Evolutionary conservation across 2,888 invertebrate species (phyloP).

Genomic region (Panopea generosa): DNA sequence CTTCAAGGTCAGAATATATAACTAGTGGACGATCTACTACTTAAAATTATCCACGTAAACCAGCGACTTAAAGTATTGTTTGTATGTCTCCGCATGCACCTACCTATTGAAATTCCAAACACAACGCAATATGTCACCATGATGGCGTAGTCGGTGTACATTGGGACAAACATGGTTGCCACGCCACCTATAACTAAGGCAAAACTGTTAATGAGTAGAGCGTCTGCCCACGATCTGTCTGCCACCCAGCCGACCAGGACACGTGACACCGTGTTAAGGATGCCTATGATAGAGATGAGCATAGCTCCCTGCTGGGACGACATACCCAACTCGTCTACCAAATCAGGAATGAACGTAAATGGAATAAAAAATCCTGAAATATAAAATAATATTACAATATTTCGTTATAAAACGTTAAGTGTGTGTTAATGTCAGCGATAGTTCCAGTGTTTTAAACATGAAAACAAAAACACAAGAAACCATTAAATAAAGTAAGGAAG

Average conservation of each 20-base stretch:
- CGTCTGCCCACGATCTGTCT: constrained; percentile 89
- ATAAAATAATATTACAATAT: constrained; percentile 5
- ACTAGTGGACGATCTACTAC: too few relatives aligned
- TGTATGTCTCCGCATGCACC: too few relatives aligned
- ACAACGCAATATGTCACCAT: constrained; percentile 93
- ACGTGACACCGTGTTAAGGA: constrained; percentile 98
- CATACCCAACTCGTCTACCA: constrained; percentile 70
- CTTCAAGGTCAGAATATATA: too few relatives aligned
- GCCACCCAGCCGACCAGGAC: constrained; percentile 95
- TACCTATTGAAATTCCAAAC: constrained; percentile 90
- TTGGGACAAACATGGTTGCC: constrained; percentile 93
- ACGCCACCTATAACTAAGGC: constrained; percentile 95
- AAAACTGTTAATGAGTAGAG: constrained; percentile 94
- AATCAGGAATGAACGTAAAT: constrained; percentile 90
- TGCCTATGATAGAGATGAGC: constrained; percentile 84
- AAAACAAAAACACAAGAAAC: too few relatives aligned
- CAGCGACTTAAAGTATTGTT: too few relatives aligned
- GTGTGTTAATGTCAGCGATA: too few relatives aligned
- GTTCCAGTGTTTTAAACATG: too few relatives aligned
- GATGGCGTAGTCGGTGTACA: constrained; percentile 91
- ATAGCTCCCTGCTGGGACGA: constrained; percentile 56
- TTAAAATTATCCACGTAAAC: too few relatives aligned
- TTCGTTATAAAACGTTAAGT: too few relatives aligned
- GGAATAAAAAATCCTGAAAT: constrained; percentile 95
- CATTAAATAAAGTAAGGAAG: too few relatives aligned